These are phyloP conservation scores for Heliconius hermathena DNA, from an alignment of 1,140 invertebrate genomes.

Conservation along the genomic window DNA sequence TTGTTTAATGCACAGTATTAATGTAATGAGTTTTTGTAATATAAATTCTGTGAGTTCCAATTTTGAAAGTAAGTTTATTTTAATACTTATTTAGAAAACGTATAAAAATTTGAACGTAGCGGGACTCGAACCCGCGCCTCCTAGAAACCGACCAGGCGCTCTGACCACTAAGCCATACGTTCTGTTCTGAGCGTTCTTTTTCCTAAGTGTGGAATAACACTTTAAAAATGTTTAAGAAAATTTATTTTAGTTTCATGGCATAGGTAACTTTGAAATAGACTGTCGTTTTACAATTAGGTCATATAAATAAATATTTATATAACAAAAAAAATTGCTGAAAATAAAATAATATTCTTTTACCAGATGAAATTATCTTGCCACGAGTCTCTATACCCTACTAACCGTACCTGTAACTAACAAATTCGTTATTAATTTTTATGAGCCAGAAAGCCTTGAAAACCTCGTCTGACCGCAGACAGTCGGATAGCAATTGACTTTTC, in stretches of 20 bases:
- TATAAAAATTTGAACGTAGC: too few species aligned
- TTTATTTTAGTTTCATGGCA: neutral
- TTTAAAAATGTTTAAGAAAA: neutral
- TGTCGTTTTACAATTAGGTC: too few species aligned
- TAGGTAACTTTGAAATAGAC: too few species aligned
- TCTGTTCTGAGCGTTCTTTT: too few species aligned
- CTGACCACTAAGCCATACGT: too few species aligned
- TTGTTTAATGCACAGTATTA: conserved; percentile 3
- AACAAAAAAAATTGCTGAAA: neutral
- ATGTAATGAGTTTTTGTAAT: neutral
- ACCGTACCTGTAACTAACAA: neutral
- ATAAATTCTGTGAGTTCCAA: neutral
- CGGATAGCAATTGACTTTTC: conserved; percentile 15
- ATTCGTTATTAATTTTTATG: conserved; percentile 16
- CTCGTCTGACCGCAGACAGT: conserved; percentile 13
- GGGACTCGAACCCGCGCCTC: too few species aligned
- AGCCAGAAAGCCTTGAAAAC: conserved; percentile 9
- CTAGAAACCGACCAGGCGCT: too few species aligned
- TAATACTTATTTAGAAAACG: too few species aligned
- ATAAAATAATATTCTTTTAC: neutral
- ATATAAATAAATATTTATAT: neutral
- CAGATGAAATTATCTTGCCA: conserved; percentile 1
- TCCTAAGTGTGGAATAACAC: too few species aligned
- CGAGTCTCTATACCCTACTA: neutral
- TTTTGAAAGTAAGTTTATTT: neutral